Evolutionary conservation across 2,888 invertebrate genomes (phyloP).

Genomic region (Choristoneura rosaceana): DNA sequence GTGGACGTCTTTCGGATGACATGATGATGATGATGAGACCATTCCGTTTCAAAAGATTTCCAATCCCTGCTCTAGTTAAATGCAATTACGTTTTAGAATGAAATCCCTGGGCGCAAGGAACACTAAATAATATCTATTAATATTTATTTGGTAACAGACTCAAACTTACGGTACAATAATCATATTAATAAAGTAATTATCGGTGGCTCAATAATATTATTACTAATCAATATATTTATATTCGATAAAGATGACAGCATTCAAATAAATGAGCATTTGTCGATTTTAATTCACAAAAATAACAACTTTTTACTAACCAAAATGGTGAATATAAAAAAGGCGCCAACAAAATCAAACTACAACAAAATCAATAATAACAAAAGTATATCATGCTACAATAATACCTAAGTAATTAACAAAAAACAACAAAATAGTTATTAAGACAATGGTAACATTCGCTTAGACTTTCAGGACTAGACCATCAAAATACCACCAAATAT

Average conservation of each 20-base stretch:
- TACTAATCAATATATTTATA: slow-evolving; percentile 4
- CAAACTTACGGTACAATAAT: background rate
- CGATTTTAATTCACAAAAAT: background rate
- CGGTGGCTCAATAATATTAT: slow-evolving; percentile 33
- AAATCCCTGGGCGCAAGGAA: slow-evolving; percentile 20
- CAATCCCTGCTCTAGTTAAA: background rate
- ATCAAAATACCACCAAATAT: background rate
- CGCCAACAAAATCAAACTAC: background rate
- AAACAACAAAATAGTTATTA: background rate
- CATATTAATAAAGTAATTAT: slow-evolving; percentile 4
- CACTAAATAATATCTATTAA: slow-evolving; percentile 19
- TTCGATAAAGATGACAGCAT: slow-evolving; percentile 10
- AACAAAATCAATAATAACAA: background rate
- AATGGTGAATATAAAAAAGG: background rate
- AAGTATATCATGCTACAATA: no score
- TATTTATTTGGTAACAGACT: slow-evolving; percentile 22
- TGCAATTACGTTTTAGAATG: slow-evolving; percentile 14
- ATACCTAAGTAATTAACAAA: background rate
- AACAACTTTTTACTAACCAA: background rate
- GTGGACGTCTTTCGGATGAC: no score
- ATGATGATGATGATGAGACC: no score
- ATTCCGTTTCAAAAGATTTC: no score
- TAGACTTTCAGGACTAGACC: background rate
- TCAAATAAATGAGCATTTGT: slow-evolving; percentile 22
- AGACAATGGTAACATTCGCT: background rate